These are phyloP conservation scores for Corythoichthys intestinalis DNA, from an alignment of 2,113 vertebrate genomes.

Conservation along the genomic window DNA sequence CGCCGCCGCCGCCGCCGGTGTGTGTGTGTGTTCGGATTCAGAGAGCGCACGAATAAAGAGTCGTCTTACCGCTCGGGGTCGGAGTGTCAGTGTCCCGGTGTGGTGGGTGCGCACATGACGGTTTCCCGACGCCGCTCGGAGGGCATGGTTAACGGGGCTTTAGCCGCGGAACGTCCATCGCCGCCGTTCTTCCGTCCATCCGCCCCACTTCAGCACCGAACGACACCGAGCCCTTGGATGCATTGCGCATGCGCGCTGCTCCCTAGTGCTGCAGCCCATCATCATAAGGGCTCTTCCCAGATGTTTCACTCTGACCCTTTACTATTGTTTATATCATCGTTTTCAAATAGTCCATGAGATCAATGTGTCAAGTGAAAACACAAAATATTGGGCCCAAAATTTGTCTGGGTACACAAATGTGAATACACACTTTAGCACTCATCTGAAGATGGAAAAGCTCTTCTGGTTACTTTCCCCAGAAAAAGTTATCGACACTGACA, in stretches of 20 bases:
- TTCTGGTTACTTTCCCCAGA: no score
- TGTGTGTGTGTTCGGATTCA: slow-evolving; percentile 32
- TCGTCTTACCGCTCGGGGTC: slow-evolving; percentile 66
- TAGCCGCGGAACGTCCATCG: slow-evolving; percentile 72
- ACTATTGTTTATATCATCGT: background rate
- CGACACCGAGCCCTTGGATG: slow-evolving; percentile 77
- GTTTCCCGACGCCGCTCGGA: slow-evolving; percentile 41
- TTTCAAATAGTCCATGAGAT: background rate
- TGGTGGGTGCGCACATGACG: slow-evolving; percentile 37
- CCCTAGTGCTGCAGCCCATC: slow-evolving; percentile 38
- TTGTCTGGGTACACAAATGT: background rate
- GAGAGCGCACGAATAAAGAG: slow-evolving; percentile 35
- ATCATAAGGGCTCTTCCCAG: background rate
- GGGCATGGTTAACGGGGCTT: slow-evolving; percentile 56
- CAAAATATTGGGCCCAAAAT: no score
- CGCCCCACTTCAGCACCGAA: slow-evolving; percentile 83
- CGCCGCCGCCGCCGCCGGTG: slow-evolving; percentile 24
- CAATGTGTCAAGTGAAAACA: background rate
- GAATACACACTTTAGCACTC: background rate
- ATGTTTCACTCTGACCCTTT: background rate
- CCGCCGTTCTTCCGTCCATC: slow-evolving; percentile 75
- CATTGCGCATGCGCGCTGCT: slow-evolving; percentile 76
- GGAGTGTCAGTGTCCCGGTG: slow-evolving; percentile 60
- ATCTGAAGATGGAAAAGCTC: background rate
- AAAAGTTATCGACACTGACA: no score